A percentile compares a stretch with the other conserved stretches of the same genome.
phyloP scores from a whole-genome alignment of 2,797 vertebrate species.

The Siniperca undulata region DNA sequence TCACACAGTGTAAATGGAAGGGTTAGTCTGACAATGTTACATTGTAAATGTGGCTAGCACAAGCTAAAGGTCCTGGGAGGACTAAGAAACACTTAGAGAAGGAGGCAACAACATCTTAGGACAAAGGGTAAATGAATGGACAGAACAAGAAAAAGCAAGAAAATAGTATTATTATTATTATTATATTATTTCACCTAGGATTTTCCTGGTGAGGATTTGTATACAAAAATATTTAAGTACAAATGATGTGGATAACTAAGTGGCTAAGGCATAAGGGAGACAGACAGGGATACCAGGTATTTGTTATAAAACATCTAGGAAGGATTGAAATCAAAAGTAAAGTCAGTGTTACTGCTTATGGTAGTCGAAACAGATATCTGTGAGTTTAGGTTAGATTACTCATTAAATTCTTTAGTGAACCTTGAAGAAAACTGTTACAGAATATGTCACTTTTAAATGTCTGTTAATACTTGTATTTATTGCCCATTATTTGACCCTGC shows the following conservation, averaged over 20 bases:
- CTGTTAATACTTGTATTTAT: slow-evolving; percentile 39
- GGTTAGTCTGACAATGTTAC: slow-evolving; percentile 60
- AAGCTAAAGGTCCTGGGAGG: slow-evolving; percentile 38
- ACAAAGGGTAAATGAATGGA: slow-evolving; percentile 54
- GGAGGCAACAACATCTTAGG: slow-evolving; percentile 5
- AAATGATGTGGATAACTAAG: slow-evolving; percentile 38
- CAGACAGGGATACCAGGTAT: slow-evolving; percentile 42
- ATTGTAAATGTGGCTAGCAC: slow-evolving; percentile 51
- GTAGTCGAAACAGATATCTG: slow-evolving; percentile 53
- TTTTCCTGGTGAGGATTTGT: slow-evolving; percentile 19
- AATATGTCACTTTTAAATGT: slow-evolving; percentile 35
- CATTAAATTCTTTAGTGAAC: slow-evolving; percentile 15
- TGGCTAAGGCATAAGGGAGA: slow-evolving; percentile 62
- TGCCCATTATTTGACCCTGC: slow-evolving; percentile 1
- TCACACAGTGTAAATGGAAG: slow-evolving; percentile 51
- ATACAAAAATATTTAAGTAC: slow-evolving; percentile 62
- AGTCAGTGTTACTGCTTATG: slow-evolving; percentile 93
- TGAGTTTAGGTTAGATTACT: slow-evolving; percentile 10
- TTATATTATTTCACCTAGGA: not conserved
- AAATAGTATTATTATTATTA: not conserved
- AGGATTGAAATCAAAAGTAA: slow-evolving; percentile 61
- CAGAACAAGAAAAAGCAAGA: slow-evolving; percentile 23
- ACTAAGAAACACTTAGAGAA: slow-evolving; percentile 13
- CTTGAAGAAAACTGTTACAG: slow-evolving; percentile 23
- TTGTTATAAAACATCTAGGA: slow-evolving; percentile 53